These are phyloP conservation scores for Harmothoe impar DNA, from an alignment of 2,888 invertebrate genomes.

Conservation along the genomic window DNA sequence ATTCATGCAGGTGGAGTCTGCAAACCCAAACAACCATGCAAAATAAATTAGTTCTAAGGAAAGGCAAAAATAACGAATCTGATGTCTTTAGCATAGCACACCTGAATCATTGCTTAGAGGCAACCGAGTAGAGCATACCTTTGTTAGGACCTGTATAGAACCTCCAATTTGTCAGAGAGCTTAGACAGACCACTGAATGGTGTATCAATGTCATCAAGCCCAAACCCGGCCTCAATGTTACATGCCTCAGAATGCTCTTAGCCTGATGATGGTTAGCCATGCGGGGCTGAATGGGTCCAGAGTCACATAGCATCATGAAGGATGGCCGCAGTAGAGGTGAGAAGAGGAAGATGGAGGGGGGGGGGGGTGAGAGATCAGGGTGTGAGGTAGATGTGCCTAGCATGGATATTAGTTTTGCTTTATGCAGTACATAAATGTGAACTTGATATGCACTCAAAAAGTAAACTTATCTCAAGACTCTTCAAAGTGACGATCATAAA, in stretches of 20 bases:
- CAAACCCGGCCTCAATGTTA: background rate
- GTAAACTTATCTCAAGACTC: too few species aligned
- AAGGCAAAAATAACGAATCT: constrained; percentile 16
- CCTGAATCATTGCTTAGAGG: background rate
- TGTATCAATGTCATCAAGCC: constrained; percentile 1
- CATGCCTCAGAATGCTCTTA: background rate
- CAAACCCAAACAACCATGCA: too few species aligned
- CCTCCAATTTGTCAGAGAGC: constrained; percentile 1
- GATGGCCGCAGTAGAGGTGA: background rate
- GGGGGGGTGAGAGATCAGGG: background rate
- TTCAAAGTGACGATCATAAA: too few species aligned
- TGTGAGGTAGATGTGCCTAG: background rate
- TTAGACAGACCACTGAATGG: background rate
- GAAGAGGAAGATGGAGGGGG: background rate
- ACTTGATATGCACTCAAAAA: too few species aligned
- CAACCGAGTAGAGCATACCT: too few species aligned
- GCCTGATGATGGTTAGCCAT: background rate
- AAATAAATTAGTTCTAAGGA: background rate
- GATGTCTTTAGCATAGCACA: background rate
- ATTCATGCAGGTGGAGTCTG: too few species aligned
- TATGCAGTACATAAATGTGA: too few species aligned
- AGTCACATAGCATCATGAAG: background rate
- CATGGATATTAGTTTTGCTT: background rate
- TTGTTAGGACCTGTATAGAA: background rate
- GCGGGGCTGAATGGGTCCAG: too few species aligned